phyloP scores from a whole-genome alignment of 2,113 vertebrate genomes.

The Morphnarchus princeps region DNA sequence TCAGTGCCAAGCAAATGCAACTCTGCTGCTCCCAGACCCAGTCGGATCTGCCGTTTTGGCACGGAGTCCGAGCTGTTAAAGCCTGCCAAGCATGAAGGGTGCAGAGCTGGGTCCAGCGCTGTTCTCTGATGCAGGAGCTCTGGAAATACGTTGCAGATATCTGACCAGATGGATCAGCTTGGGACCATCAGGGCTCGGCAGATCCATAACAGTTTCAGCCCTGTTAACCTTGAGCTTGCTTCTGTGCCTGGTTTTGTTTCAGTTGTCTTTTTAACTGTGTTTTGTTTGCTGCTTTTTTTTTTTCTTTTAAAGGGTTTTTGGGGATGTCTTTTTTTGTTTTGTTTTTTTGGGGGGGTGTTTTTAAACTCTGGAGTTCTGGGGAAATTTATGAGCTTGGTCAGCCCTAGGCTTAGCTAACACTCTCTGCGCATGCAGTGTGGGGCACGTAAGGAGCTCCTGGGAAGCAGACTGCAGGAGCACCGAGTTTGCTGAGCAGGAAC shows the following conservation, averaged over 20 bases:
- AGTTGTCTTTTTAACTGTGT: background rate
- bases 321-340: background rate
- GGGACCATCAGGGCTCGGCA: background rate
- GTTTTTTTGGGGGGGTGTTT: background rate
- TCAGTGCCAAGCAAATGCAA: background rate
- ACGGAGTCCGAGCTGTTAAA: background rate
- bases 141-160: accelerated
- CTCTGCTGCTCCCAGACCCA: background rate
- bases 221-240: background rate
- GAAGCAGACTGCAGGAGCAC: background rate
- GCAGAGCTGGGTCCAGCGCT: accelerated
- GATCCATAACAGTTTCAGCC: background rate
- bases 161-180: background rate
- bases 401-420: background rate
- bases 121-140: background rate
- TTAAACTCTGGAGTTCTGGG: background rate
- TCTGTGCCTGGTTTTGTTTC: background rate
- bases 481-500: background rate
- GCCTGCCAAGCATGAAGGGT: background rate
- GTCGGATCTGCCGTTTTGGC: background rate
- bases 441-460: background rate
- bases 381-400: background rate
- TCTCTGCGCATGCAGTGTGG: background rate
- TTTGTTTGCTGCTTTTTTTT: background rate
- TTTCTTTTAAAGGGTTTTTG: background rate